Base-by-base conservation (phyloP, 2,113 vertebrate genomes). In the Engystomops pustulosus region DNA sequence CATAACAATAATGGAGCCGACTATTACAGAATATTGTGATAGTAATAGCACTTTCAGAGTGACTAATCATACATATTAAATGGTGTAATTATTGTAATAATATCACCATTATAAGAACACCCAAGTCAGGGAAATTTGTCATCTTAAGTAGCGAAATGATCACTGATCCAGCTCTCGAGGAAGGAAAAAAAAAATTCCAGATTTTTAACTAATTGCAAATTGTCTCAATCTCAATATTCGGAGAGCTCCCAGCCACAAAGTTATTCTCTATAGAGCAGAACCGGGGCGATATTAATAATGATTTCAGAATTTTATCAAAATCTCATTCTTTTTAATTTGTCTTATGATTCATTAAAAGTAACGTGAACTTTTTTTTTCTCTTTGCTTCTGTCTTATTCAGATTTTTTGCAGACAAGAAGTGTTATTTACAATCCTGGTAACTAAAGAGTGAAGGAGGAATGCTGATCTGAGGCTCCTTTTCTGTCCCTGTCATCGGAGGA, bases 1-100 rank as follows among this genome's bases (percentile, higher is more conserved):
- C 92, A 93, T 94, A 94, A 94, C 93, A 95, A 93, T 92, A 90
- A 93, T 94, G 91, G 91, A 94, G 89, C 89, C 92, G 91, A 88
- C 91, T 93, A 93, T 93, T 94, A 93, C 88, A 68, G 88, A 78
- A 88, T 81, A 87, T 91, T 92, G 90, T 89, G 89, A 93, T 88
- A 91, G 88, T 94, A 94, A 94, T 93, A 88, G 91, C 27, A 70
- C 87, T 89, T 89, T 92, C 91, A 91, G 90, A 90, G 88, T 84
- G 88, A 91, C 89, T 94, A 93, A 94, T 94, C 91, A 90, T 88
- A 89, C 89, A 89, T 88, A 92, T 91, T 93, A 92, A 93, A 91
- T 87, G 86, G 76, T 79, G 87, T 89, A 92, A 93, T 91, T 92
- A 91, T 92, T 93, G 89, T 90, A 92, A 92, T 90, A 91, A 91